Conservation (phyloP, 2,888 invertebrate genomes). For the Agrypnus murinus region DNA sequence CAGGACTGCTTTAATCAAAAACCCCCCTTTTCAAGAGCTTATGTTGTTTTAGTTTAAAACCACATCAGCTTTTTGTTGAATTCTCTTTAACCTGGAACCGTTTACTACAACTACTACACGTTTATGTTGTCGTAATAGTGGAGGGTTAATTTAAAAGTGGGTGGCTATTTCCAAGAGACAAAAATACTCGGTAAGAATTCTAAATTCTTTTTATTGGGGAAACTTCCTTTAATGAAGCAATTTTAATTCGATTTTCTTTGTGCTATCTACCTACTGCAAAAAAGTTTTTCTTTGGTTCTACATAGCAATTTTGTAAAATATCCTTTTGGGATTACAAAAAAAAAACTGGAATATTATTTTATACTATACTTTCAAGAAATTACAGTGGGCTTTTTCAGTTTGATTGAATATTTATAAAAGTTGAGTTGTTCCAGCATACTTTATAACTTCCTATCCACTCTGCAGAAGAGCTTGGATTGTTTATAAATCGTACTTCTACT, state of each 20-base stretch:
- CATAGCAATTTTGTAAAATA: too few relatives aligned
- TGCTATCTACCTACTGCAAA: too few relatives aligned
- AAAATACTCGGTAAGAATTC: neutral
- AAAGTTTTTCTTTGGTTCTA: too few relatives aligned
- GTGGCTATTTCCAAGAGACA: neutral
- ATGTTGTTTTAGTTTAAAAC: too few relatives aligned
- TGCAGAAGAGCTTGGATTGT: constrained; percentile 12
- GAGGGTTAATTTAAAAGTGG: constrained; percentile 21
- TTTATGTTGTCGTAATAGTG: constrained; percentile 9
- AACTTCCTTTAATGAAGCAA: constrained; percentile 19
- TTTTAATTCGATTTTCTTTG: constrained; percentile 22
- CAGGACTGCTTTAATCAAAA: too few relatives aligned
- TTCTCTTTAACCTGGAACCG: neutral
- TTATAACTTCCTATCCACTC: constrained; percentile 25
- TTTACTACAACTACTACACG: constrained; percentile 3
- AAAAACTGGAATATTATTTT: neutral
- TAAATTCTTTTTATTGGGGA: constrained; percentile 12
- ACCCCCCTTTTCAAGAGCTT: too few relatives aligned
- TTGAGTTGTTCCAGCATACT: constrained; percentile 8
- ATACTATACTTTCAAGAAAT: constrained; percentile 13
- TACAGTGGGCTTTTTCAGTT: constrained; percentile 31
- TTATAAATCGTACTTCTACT: constrained; percentile 34
- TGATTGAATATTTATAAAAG: constrained; percentile 38
- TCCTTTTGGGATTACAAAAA: neutral
- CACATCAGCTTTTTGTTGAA: neutral